phyloP scores from a whole-genome alignment of 2,888 invertebrate species.

The Urechis unicinctus region DNA sequence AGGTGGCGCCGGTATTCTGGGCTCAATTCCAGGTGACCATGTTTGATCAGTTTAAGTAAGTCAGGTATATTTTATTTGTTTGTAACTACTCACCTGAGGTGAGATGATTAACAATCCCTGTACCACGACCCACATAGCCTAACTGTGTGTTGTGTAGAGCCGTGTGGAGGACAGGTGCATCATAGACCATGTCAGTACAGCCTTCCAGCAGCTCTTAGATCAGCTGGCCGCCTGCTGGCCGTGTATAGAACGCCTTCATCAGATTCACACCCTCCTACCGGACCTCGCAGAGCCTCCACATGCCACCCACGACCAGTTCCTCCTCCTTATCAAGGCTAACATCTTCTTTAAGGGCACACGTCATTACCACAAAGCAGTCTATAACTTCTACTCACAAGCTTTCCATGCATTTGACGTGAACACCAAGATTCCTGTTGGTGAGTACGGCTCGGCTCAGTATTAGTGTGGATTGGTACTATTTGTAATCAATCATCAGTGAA shows the following conservation, averaged over 20 bases:
- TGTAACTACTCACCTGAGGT: too few relatives aligned
- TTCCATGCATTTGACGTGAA: conserved; percentile 37
- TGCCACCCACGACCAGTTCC: background rate
- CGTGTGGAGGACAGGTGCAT: too few relatives aligned
- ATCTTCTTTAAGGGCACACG: background rate
- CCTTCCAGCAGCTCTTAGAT: too few relatives aligned
- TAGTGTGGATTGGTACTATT: background rate
- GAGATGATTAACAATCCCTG: too few relatives aligned
- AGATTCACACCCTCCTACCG: conserved; percentile 1
- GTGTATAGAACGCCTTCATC: conserved; percentile 14
- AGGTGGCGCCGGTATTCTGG: conserved; percentile 38
- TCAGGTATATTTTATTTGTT: background rate
- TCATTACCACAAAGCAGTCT: conserved; percentile 30
- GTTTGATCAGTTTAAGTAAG: background rate
- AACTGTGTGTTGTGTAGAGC: too few relatives aligned
- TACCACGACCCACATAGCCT: too few relatives aligned
- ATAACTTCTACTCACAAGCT: conserved; percentile 36
- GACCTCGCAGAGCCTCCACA: background rate
- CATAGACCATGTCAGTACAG: too few relatives aligned
- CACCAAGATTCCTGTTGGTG: background rate
- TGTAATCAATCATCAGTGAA: too few relatives aligned
- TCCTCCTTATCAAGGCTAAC: conserved; percentile 11
- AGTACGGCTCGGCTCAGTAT: background rate
- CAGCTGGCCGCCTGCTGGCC: conserved; percentile 24
- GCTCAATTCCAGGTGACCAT: conserved; percentile 20